phyloP scores from a whole-genome alignment of 2,888 invertebrate genomes.

The Sinhomidia bicolor region DNA sequence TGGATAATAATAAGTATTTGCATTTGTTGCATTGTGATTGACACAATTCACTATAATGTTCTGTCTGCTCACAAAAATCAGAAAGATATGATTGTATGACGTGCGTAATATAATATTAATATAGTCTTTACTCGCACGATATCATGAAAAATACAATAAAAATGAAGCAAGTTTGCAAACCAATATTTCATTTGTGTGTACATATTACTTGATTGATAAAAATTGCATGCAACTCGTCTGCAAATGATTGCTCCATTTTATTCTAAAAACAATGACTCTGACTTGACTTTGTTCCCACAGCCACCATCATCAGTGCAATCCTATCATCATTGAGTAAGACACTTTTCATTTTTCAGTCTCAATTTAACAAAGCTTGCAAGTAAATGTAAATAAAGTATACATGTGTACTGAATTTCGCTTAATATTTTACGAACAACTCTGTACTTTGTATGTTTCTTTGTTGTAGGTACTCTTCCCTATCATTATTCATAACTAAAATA shows the following conservation, averaged over 20 bases:
- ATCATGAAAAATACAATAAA: not conserved
- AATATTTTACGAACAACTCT: too few species aligned
- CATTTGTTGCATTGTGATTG: not conserved
- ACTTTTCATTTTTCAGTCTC: too few species aligned
- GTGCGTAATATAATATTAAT: not conserved
- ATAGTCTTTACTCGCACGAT: too few species aligned
- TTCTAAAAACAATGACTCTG: not conserved
- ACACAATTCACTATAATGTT: not conserved
- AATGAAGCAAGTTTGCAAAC: not conserved
- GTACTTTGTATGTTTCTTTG: too few species aligned
- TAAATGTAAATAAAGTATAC: too few species aligned
- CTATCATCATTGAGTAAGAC: not conserved
- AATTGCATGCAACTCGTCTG: not conserved
- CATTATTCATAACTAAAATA: too few species aligned
- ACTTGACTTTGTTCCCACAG: conserved; percentile 15
- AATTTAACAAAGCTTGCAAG: too few species aligned
- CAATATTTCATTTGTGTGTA: not conserved
- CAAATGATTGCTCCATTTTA: not conserved
- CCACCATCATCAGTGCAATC: not conserved
- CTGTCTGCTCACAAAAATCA: not conserved
- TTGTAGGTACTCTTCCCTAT: too few species aligned
- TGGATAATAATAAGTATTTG: not conserved
- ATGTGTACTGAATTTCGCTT: too few species aligned
- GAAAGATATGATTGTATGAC: not conserved
- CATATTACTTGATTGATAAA: not conserved